Evolutionary conservation across 2,113 vertebrate species (phyloP).

Genomic region (Montifringilla adamsi): DNA sequence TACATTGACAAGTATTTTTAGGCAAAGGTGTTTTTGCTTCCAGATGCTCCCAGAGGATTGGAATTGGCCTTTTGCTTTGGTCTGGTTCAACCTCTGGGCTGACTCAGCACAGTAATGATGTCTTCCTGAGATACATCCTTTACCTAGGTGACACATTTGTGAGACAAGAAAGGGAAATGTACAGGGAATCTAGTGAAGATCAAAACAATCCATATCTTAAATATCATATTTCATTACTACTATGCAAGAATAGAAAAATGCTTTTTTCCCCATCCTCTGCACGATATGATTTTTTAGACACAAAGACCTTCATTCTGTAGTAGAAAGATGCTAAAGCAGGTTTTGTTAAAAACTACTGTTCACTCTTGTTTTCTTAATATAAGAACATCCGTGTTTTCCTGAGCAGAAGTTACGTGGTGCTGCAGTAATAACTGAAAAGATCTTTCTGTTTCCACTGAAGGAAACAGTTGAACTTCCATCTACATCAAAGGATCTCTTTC

Average conservation of each 20-base stretch:
- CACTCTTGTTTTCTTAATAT: background rate
- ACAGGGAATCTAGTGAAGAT: background rate
- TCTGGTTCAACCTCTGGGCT: background rate
- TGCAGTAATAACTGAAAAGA: background rate
- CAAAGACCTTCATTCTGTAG: background rate
- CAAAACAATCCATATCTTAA: background rate
- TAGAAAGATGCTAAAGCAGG: background rate
- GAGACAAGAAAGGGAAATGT: background rate
- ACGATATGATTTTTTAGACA: background rate
- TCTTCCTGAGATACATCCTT: background rate
- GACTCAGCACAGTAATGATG: background rate
- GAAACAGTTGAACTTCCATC: slow-evolving; percentile 34
- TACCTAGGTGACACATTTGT: background rate
- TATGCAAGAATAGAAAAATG: background rate
- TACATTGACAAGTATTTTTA: background rate
- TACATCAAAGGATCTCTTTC: slow-evolving; percentile 15
- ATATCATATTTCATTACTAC: background rate
- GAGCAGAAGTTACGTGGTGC: background rate
- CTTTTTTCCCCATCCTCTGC: background rate
- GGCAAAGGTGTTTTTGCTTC: background rate
- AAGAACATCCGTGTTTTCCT: background rate
- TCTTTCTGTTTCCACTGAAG: slow-evolving; percentile 33
- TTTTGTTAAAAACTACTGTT: background rate
- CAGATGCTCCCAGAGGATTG: background rate
- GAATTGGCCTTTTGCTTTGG: background rate